Evolutionary conservation across 2,888 invertebrate species (phyloP).

Genomic region (Aplocera efformata): DNA sequence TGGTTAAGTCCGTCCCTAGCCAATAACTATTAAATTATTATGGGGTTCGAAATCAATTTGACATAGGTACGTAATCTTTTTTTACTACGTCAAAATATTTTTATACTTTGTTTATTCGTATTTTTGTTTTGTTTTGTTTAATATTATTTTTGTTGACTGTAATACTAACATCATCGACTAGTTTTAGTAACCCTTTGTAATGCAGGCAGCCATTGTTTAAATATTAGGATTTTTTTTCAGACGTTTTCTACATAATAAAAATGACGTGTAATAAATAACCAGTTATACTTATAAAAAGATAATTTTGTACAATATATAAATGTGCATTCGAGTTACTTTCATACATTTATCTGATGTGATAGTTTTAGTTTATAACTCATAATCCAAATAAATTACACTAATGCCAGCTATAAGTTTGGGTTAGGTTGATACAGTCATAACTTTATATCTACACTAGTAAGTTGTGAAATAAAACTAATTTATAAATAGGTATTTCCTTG

Average conservation of each 20-base stretch:
- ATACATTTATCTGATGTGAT: constrained; percentile 63
- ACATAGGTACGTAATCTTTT: constrained; percentile 9
- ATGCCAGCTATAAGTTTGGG: constrained; percentile 77
- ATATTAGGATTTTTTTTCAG: too few relatives aligned
- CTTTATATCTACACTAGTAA: constrained; percentile 72
- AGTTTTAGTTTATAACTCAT: constrained; percentile 59
- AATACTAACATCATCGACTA: constrained; percentile 4
- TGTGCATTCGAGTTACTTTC: constrained; percentile 41
- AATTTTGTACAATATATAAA: constrained; percentile 28
- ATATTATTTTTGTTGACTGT: constrained; percentile 5
- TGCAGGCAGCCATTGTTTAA: constrained; percentile 11
- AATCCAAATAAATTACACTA: constrained; percentile 72
- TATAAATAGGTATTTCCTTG: constrained; percentile 43
- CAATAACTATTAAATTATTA: constrained; percentile 32
- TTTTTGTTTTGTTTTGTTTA: constrained; percentile 9
- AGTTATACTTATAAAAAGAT: constrained; percentile 3
- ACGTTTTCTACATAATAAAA: background rate
- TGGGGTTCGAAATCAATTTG: constrained; percentile 17
- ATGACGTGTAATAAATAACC: constrained; percentile 14
- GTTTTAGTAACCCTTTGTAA: constrained; percentile 2
- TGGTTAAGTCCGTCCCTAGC: constrained; percentile 69
- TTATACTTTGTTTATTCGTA: constrained; percentile 11
- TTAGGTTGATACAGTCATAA: constrained; percentile 75
- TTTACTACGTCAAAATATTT: constrained; percentile 12
- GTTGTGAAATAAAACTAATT: constrained; percentile 79